Conservation (phyloP, 2,113 vertebrate genomes). For the Apodemus speciosus region DNA sequence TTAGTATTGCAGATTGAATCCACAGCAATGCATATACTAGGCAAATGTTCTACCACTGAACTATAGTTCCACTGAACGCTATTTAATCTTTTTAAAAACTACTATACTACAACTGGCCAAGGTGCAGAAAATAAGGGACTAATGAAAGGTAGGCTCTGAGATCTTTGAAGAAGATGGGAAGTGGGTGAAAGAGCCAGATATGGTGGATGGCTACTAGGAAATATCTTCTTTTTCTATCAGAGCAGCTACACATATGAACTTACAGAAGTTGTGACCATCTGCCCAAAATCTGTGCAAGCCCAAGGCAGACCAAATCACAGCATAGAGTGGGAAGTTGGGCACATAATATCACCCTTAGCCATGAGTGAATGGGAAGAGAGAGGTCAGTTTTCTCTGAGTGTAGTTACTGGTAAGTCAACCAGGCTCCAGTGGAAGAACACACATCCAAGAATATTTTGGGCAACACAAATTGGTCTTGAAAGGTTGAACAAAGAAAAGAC, state of each 20-base stretch:
- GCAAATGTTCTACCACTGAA: not conserved
- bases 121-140: not conserved
- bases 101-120: not conserved
- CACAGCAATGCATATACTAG: not conserved
- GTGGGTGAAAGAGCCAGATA: not conserved
- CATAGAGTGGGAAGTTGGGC: not conserved
- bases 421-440: not conserved
- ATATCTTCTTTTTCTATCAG: not conserved
- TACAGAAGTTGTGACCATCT: not conserved
- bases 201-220: not conserved
- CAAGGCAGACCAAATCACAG: not conserved
- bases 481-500: not conserved
- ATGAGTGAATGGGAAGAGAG: not conserved
- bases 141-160: not conserved
- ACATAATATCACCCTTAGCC: not conserved
- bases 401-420: not conserved
- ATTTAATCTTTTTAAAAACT: not conserved
- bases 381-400: not conserved
- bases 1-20: not conserved
- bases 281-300: not conserved
- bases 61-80: not conserved
- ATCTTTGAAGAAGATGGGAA: too few relatives aligned
- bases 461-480: not conserved
- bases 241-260: not conserved
- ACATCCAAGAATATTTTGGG: not conserved